Evolutionary conservation across 2,797 vertebrate species (phyloP).

Genomic region (Pteropus rufus): DNA sequence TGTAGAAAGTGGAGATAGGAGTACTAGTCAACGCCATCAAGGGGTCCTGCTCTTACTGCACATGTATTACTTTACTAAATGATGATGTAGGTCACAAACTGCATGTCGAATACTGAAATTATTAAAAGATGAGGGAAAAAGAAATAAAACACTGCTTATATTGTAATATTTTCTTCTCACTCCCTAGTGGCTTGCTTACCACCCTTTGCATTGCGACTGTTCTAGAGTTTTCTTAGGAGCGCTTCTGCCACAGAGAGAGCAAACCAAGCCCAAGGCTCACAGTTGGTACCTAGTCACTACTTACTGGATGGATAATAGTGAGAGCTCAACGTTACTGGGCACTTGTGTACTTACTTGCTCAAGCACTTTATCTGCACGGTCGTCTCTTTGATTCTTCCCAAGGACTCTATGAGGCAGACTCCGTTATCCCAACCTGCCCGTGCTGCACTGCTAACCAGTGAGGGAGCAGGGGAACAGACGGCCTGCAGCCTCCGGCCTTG

Average conservation of each 20-base stretch:
- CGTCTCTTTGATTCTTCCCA: not conserved
- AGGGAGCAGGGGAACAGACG: not conserved
- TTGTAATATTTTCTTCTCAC: not conserved
- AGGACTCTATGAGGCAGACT: not conserved
- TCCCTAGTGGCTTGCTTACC: not conserved
- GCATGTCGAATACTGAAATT: not conserved
- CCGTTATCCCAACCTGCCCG: not conserved
- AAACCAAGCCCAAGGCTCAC: not conserved
- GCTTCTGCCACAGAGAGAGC: not conserved
- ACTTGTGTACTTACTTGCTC: not conserved
- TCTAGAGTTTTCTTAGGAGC: not conserved
- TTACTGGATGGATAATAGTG: not conserved
- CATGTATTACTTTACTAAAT: not conserved
- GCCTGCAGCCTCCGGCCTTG: not conserved
- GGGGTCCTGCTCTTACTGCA: not conserved
- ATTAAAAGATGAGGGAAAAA: constrained; percentile 7
- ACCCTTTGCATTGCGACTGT: not conserved
- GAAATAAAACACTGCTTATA: not conserved
- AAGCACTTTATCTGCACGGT: not conserved
- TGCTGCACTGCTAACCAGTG: not conserved
- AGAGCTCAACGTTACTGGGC: not conserved
- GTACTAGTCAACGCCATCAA: not conserved
- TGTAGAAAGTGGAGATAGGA: not conserved
- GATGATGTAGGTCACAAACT: not conserved
- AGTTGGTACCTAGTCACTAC: not conserved